Conservation (phyloP, 30 jellyfish, hydroid and myxozoan genomes). For the Nemopilema nomurai region DNA sequence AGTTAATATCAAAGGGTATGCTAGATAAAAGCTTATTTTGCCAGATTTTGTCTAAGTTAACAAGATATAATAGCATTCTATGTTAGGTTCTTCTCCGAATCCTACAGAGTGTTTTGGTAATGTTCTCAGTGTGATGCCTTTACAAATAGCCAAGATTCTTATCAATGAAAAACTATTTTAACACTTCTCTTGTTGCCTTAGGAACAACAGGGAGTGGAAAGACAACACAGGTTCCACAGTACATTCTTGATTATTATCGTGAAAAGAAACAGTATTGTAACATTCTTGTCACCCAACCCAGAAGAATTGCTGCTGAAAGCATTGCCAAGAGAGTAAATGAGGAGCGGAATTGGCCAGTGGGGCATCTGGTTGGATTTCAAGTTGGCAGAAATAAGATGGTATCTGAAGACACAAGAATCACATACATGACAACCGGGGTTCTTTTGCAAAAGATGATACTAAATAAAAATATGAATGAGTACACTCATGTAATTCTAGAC, state of each 20-base stretch:
- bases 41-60: neutral
- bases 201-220: slow-evolving; percentile 99
- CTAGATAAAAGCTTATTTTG: neutral
- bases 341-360: slow-evolving; percentile 96
- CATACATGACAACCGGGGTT: slow-evolving; percentile 98
- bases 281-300: slow-evolving; percentile 98
- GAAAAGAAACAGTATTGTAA: slow-evolving; percentile 82
- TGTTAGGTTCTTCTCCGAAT: too few relatives aligned
- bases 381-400: slow-evolving; percentile 85
- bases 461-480: slow-evolving; percentile 77
- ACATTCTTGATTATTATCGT: slow-evolving; percentile 79
- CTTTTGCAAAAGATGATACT: slow-evolving; percentile 76
- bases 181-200: neutral
- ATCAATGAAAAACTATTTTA: too few relatives aligned
- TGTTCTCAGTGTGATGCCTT: too few relatives aligned
- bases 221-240: slow-evolving; percentile 99
- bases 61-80: too few relatives aligned
- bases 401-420: slow-evolving; percentile 93
- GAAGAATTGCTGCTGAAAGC: slow-evolving; percentile 97
- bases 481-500: slow-evolving; percentile 94
- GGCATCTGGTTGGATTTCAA: slow-evolving; percentile 93
- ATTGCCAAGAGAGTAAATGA: slow-evolving; percentile 89
- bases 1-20: too few relatives aligned
- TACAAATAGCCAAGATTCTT: too few relatives aligned
- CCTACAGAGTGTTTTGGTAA: too few relatives aligned